Conservation (phyloP, 2,113 vertebrate genomes). For the Peromyscus californicus region DNA sequence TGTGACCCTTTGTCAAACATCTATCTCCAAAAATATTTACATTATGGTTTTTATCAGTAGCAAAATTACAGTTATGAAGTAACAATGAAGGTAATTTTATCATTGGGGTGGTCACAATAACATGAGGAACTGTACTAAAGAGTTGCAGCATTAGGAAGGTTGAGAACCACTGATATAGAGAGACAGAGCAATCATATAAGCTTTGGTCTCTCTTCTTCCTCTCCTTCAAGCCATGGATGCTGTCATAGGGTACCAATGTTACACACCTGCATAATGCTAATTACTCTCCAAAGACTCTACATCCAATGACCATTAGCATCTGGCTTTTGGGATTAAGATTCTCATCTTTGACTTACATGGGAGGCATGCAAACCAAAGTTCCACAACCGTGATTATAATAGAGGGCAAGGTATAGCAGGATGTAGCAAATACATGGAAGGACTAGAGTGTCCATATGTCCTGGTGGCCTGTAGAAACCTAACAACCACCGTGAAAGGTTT, state of each 20-base stretch:
- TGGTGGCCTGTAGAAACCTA: background rate
- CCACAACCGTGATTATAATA: background rate
- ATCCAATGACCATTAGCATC: background rate
- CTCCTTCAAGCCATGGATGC: too few relatives aligned
- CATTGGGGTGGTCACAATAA: background rate
- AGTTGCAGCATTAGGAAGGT: background rate
- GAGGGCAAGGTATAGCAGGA: background rate
- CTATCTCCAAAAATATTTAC: background rate
- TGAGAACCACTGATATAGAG: background rate
- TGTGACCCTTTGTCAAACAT: background rate
- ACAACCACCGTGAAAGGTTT: background rate
- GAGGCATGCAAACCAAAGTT: background rate
- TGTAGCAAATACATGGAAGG: background rate
- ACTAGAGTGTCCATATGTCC: background rate
- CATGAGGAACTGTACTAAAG: background rate
- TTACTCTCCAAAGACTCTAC: background rate
- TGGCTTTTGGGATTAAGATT: background rate
- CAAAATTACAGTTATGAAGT: background rate
- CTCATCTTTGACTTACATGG: background rate
- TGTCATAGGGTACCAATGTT: fast-evolving
- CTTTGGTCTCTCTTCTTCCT: background rate
- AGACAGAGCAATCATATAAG: background rate
- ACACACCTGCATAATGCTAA: background rate
- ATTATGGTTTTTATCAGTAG: background rate
- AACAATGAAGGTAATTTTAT: background rate